A percentile compares a stretch with the other conserved stretches of the same genome.
Evolutionary conservation across 2,888 invertebrate genomes (phyloP).

Genomic region (Holacanthella duospinosa): DNA sequence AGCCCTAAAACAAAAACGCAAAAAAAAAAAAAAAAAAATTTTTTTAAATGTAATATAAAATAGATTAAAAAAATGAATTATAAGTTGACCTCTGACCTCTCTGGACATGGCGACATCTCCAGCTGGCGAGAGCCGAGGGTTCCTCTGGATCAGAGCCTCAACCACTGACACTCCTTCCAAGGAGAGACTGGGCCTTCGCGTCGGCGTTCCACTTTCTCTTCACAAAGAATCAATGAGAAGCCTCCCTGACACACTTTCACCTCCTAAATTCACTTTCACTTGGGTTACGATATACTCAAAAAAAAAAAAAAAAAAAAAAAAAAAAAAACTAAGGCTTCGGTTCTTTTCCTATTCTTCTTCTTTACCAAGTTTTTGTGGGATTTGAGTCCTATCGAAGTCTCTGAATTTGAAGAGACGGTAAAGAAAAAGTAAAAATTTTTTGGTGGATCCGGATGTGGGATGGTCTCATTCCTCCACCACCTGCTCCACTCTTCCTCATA

Average conservation of each 20-base stretch:
- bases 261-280: no score
- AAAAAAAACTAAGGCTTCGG: no score
- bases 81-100: constrained; percentile 42
- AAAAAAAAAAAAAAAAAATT: no score
- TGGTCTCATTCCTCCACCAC: neutral
- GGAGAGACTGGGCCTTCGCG: neutral
- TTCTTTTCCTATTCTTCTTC: constrained; percentile 27
- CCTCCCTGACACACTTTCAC: neutral
- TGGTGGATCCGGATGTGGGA: no score
- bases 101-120: constrained; percentile 48
- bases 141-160: neutral
- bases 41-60: no score
- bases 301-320: no score
- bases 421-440: no score
- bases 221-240: neutral
- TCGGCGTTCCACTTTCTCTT: neutral
- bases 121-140: constrained; percentile 8
- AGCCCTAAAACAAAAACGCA: neutral
- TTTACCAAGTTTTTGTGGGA: no score
- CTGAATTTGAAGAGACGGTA: no score
- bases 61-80: no score
- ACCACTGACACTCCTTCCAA: neutral
- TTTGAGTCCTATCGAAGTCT: no score
- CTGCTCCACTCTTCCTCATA: neutral
- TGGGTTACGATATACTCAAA: no score